These are phyloP conservation scores for Uloborus plumipes DNA, from an alignment of 2,888 invertebrate genomes.

Conservation along the genomic window DNA sequence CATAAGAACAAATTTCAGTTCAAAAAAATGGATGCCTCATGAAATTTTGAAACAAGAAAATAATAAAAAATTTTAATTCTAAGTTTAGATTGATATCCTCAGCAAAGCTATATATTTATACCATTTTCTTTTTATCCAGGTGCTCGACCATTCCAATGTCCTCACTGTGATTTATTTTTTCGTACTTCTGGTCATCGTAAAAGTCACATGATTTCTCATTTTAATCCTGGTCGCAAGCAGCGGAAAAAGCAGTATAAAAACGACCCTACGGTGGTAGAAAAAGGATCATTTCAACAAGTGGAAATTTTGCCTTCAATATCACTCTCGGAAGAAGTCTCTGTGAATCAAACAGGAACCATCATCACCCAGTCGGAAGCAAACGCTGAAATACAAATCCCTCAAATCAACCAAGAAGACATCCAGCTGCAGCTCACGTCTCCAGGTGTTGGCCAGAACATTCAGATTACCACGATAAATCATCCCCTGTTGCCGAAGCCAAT, in stretches of 20 bases:
- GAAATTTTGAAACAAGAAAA: too few relatives aligned
- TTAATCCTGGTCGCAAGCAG: conserved; percentile 47
- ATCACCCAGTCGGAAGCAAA: conserved; percentile 23
- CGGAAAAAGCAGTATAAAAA: conserved; percentile 10
- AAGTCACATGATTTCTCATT: conserved; percentile 76
- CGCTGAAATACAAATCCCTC: conserved; percentile 51
- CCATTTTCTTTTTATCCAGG: conserved; percentile 68
- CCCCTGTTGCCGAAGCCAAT: conserved; percentile 71
- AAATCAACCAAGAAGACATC: conserved; percentile 68
- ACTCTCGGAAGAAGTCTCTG: conserved; percentile 67
- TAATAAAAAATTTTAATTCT: too few relatives aligned
- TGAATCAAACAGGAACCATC: conserved; percentile 17
- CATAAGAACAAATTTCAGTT: too few relatives aligned
- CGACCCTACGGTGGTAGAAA: not conserved
- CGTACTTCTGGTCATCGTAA: conserved; percentile 79
- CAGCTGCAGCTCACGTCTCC: conserved; percentile 71
- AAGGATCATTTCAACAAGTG: conserved; percentile 4
- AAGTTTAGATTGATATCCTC: too few relatives aligned
- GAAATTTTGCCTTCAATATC: conserved; percentile 38
- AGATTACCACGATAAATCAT: conserved; percentile 72
- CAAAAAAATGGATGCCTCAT: too few relatives aligned
- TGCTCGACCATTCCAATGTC: conserved; percentile 80
- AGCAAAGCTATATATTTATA: too few relatives aligned
- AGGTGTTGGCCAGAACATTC: conserved; percentile 70
- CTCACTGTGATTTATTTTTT: conserved; percentile 81